Evolutionary conservation across 2,797 vertebrate species (phyloP), one percentile per base, ranked within the genome.

Genomic region (Lindbergichthys nudifrons): DNA sequence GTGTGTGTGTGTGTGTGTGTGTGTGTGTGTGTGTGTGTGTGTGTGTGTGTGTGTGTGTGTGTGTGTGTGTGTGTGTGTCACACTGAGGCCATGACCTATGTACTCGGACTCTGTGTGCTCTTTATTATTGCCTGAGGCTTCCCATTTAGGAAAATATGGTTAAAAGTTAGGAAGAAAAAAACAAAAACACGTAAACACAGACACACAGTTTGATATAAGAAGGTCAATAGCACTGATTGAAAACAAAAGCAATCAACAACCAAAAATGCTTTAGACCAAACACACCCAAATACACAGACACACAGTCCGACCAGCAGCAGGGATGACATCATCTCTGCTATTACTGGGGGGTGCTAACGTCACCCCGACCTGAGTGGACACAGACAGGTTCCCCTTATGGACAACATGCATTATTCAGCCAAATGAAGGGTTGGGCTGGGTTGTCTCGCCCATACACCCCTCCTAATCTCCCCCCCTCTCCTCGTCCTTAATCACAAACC

Each of bases 321-420:
- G 56, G 75, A 84, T 93, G 90, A 91, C 84, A 84, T 91, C 91
- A 92, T 79, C 82, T 50, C 65, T 60, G 56, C 83, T 87, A 72
- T 67, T 71, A 85, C n/a, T 39, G 65, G 72, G 60, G 60, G 60
- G 72, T 72, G 64, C 54, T 83, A 75, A 89, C 82, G 69, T 92
- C 85, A 90, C 79, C 72, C 73, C 14, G 59, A 85, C 83, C 79
- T 81, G 43, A 76, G 54, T 26, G 11, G 64, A 74, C 74, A 36
- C 50, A 81, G 56, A 52, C 77, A 15, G 57, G 61, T 46, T 48
- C 75, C 78, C 54, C 72, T 57, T 16, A 16, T 65, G 72, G 66
- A 79, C 57, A 36, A 51, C 73, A 88, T 93, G 77, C 62, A 92
- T 93, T 75, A 91, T 91, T 91, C 70, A 90, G 62, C 54, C 66